A percentile compares a stretch with the other conserved stretches of the same genome.
Evolutionary conservation across 2,113 vertebrate species (phyloP).

Genomic region (human): GRCh38 chr5:145698001-145698500

Average conservation of each 20-base stretch:
- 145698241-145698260: not conserved
- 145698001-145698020: not conserved
- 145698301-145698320: not conserved
- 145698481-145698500: not conserved
- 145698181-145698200: not conserved
- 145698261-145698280: not conserved
- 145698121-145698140: not conserved
- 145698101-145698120: not conserved
- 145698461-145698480: not conserved
- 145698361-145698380: not conserved
- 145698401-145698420: not conserved
- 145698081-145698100: not conserved
- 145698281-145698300: not conserved
- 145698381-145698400: not conserved
- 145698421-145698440: not conserved
- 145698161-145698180: not conserved
- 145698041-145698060: slow-evolving; percentile 5
- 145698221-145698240: not conserved
- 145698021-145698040: slow-evolving; percentile 44
- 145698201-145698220: not conserved
- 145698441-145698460: not conserved
- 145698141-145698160: slow-evolving; percentile 12
- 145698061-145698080: slow-evolving; percentile 31
- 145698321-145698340: not conserved
- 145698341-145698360: not conserved